Conservation (phyloP, 2,888 invertebrate genomes). For the Diarsia rubi region DNA sequence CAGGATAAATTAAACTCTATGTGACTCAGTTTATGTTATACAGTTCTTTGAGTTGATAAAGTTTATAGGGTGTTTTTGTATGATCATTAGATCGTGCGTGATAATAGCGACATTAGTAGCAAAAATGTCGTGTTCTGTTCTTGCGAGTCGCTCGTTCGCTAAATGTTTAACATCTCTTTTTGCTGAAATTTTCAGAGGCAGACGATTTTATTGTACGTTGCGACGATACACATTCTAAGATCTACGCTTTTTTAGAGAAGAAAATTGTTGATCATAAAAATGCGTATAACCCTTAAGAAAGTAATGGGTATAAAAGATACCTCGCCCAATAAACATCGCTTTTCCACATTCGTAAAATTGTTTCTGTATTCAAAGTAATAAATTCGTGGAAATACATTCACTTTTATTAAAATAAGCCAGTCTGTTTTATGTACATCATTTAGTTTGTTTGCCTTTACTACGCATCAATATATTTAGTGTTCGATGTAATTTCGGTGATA, state of each 20-base stretch:
- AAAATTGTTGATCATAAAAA: conserved; percentile 59
- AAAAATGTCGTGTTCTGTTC: conserved; percentile 66
- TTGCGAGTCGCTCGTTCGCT: conserved; percentile 53
- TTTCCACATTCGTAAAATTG: conserved; percentile 58
- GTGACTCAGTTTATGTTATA: not conserved
- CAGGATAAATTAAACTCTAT: conserved; percentile 40
- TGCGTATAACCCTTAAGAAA: conserved; percentile 55
- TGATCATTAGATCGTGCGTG: conserved; percentile 62
- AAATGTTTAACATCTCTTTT: conserved; percentile 53
- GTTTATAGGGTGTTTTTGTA: conserved; percentile 55
- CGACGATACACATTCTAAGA: conserved; percentile 42
- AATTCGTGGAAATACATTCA: conserved; percentile 51
- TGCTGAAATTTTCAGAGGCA: conserved; percentile 49
- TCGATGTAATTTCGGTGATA: conserved; percentile 26
- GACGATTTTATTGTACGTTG: conserved; percentile 40
- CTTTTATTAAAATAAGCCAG: conserved; percentile 47
- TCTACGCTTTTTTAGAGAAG: conserved; percentile 40
- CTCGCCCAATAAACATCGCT: conserved; percentile 57
- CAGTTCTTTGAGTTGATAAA: not conserved
- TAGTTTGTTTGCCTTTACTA: conserved; percentile 29
- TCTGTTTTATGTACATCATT: conserved; percentile 44
- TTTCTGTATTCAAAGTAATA: conserved; percentile 59
- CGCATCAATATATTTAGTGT: conserved; percentile 29
- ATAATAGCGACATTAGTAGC: conserved; percentile 71
- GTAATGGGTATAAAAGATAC: conserved; percentile 55